Percentiles rank a stretch among this genome's conserved stretches.
Conservation (phyloP, 2,888 invertebrate species). For the Microchrysa polita region DNA sequence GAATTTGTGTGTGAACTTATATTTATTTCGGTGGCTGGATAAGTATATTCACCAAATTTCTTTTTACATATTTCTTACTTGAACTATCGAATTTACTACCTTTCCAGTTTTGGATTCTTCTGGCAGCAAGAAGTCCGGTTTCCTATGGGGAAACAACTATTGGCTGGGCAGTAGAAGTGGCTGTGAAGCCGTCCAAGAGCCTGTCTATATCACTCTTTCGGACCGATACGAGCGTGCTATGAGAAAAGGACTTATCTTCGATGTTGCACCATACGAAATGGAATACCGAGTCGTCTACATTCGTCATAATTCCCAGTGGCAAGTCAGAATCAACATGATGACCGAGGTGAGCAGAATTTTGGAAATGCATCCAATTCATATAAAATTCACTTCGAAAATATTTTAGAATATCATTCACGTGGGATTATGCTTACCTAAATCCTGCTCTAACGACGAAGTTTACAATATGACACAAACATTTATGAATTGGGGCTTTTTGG, state of each 20-base stretch:
- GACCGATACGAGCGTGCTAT: slow-evolving; percentile 61
- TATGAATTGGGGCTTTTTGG: slow-evolving; percentile 57
- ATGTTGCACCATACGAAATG: slow-evolving; percentile 62
- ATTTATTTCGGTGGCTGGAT: too few species aligned
- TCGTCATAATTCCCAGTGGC: slow-evolving; percentile 64
- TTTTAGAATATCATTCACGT: slow-evolving; percentile 65
- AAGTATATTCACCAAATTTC: too few species aligned
- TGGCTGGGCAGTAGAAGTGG: slow-evolving; percentile 69
- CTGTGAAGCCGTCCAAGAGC: slow-evolving; percentile 64
- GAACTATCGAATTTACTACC: too few species aligned
- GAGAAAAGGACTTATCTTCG: slow-evolving; percentile 61
- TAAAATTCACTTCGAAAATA: too few species aligned
- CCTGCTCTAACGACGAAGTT: slow-evolving; percentile 63
- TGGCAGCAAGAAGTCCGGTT: slow-evolving; percentile 67
- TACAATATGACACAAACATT: slow-evolving; percentile 59
- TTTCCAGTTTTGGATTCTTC: slow-evolving; percentile 68
- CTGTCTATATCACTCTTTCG: slow-evolving; percentile 61
- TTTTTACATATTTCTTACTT: too few species aligned
- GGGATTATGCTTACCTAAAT: slow-evolving; percentile 67
- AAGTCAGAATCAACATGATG: slow-evolving; percentile 64
- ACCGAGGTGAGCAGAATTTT: slow-evolving; percentile 55
- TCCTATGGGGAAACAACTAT: slow-evolving; percentile 70
- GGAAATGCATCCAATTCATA: too few species aligned
- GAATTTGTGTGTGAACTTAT: too few species aligned
- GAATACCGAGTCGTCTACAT: slow-evolving; percentile 63